These are phyloP conservation scores for Hydropsyche tenuis DNA, from an alignment of 1,140 invertebrate genomes.

Conservation along the genomic window DNA sequence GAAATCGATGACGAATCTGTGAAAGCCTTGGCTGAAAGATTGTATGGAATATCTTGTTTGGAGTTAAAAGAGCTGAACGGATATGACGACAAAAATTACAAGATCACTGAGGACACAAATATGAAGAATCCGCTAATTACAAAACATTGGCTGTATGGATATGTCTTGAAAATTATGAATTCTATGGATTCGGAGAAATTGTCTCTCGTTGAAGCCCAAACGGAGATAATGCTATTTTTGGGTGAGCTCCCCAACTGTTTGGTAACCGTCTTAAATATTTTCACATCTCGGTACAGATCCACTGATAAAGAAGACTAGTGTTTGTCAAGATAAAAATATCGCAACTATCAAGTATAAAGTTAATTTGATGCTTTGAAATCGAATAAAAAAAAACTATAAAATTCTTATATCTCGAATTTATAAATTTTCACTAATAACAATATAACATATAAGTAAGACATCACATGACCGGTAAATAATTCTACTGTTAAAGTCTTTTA, in stretches of 20 bases:
- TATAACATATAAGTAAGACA: too few relatives aligned
- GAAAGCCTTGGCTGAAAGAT: conserved; percentile 63
- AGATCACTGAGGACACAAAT: conserved; percentile 60
- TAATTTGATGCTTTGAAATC: too few relatives aligned
- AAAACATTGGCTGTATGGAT: conserved; percentile 66
- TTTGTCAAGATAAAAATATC: too few relatives aligned
- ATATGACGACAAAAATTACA: conserved; percentile 85
- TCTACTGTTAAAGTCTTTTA: too few relatives aligned
- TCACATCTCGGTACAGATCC: not conserved
- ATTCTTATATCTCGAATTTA: too few relatives aligned
- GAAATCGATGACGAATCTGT: conserved; percentile 64
- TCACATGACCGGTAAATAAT: too few relatives aligned
- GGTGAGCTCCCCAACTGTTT: conserved; percentile 56
- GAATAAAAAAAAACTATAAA: too few relatives aligned
- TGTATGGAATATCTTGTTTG: conserved; percentile 74
- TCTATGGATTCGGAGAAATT: conserved; percentile 76
- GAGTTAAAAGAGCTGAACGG: conserved; percentile 73
- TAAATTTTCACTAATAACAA: too few relatives aligned
- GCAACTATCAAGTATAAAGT: too few relatives aligned
- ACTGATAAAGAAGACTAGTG: too few relatives aligned
- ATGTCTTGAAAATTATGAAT: conserved; percentile 84
- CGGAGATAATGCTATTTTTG: conserved; percentile 71
- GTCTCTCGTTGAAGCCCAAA: conserved; percentile 73
- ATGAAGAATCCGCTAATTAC: conserved; percentile 67
- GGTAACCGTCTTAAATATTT: not conserved